phyloP scores from a whole-genome alignment of 2,888 invertebrate genomes.

The Amphiduros pacificus region DNA sequence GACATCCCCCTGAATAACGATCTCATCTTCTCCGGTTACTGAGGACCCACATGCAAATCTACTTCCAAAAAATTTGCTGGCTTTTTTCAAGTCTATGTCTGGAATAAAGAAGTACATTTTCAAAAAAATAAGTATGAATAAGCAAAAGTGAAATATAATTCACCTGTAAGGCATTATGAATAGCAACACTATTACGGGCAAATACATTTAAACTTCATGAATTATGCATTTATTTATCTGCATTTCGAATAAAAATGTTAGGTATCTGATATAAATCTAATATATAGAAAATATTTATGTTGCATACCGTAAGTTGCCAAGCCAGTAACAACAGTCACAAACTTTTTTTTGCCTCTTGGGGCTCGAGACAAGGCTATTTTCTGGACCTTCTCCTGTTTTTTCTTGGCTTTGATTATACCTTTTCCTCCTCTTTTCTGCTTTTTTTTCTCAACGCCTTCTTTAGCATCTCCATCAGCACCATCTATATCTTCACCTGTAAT shows the following conservation, averaged over 20 bases:
- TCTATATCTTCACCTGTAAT: background rate
- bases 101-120: conserved; percentile 29
- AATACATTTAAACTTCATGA: background rate
- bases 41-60: conserved; percentile 99
- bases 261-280: background rate
- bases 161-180: too few relatives aligned
- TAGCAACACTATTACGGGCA: background rate
- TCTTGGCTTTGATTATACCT: conserved; percentile 91
- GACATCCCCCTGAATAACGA: conserved; percentile 98
- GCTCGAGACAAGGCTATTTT: conserved; percentile 60
- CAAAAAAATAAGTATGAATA: background rate
- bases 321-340: conserved; percentile 95
- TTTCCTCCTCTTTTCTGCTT: conserved; percentile 98
- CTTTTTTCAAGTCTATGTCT: conserved; percentile 97
- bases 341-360: conserved; percentile 98
- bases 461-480: conserved; percentile 24
- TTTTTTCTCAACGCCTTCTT: conserved; percentile 73
- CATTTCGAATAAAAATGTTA: too few relatives aligned
- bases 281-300: background rate
- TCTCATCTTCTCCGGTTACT: conserved; percentile 97
- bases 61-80: conserved; percentile 95
- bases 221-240: too few relatives aligned
- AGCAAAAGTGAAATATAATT: background rate
- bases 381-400: conserved; percentile 64
- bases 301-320: conserved; percentile 85